Evolutionary conservation across 2,888 invertebrate species (phyloP).

Genomic region (Hetaerina titia): DNA sequence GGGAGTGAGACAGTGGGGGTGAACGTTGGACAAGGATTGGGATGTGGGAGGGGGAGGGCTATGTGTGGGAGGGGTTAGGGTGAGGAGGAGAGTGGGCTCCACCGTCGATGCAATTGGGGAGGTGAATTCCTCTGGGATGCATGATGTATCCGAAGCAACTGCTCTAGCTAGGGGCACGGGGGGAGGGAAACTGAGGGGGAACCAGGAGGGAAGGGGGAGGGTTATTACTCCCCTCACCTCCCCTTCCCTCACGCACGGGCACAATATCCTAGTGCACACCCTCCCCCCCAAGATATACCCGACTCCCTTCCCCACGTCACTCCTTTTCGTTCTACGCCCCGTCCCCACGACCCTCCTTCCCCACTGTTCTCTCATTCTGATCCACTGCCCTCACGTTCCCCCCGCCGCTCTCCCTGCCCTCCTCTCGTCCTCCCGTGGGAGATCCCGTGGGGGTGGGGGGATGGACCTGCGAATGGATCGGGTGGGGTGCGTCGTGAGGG

Average conservation of each 20-base stretch:
- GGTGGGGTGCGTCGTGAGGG: not conserved
- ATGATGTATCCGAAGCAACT: conserved; percentile 65
- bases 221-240: not conserved
- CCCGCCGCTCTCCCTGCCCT: not conserved
- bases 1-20: conserved; percentile 27
- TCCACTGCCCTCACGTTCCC: conserved; percentile 37
- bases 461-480: conserved; percentile 13
- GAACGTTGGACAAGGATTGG: conserved; percentile 48
- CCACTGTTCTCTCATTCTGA: conserved; percentile 22
- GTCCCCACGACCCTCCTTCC: not conserved
- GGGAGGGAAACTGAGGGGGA: not conserved
- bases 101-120: conserved; percentile 51
- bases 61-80: conserved; percentile 45
- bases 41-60: conserved; percentile 64
- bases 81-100: conserved; percentile 35
- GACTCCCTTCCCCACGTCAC: not conserved
- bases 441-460: not conserved
- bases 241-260: conserved; percentile 15
- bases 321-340: conserved; percentile 10
- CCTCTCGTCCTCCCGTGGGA: conserved; percentile 17
- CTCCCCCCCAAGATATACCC: not conserved
- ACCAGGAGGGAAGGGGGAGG: not conserved
- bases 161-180: not conserved
- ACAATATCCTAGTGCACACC: conserved; percentile 23
- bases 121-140: conserved; percentile 60